These are phyloP conservation scores for Petromus typicus DNA, from an alignment of 2,113 vertebrate genomes.

Conservation along the genomic window DNA sequence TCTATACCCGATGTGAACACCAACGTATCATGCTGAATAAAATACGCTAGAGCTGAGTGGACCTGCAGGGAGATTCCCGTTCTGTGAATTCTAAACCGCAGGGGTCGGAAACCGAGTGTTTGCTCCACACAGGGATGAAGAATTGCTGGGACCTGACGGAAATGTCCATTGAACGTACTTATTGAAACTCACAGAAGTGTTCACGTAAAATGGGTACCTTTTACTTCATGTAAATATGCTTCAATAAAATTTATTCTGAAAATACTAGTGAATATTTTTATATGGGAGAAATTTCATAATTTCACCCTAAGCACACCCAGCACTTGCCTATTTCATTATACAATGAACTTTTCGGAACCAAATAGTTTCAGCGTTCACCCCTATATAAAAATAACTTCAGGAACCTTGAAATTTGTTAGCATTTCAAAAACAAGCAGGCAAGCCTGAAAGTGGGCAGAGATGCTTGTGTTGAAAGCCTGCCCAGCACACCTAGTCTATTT, in stretches of 20 bases:
- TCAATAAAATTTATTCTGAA: constrained; percentile 27
- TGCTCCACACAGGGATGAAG: not conserved
- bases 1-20: not conserved
- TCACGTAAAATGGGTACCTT: too few relatives aligned
- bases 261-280: not conserved
- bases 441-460: not conserved
- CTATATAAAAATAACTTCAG: not conserved
- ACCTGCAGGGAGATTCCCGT: not conserved
- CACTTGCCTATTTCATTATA: not conserved
- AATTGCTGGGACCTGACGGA: not conserved
- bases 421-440: constrained; percentile 17
- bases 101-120: not conserved
- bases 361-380: not conserved
- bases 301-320: too few relatives aligned
- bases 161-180: not conserved
- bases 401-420: not conserved
- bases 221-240: too few relatives aligned
- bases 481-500: not conserved
- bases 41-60: not conserved
- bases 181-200: not conserved
- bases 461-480: not conserved
- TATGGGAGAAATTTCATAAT: not conserved
- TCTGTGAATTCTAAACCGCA: not conserved
- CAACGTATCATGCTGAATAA: not conserved
- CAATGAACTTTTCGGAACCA: not conserved